Percentiles rank a stretch among this genome's conserved stretches.
Evolutionary conservation across 2,888 invertebrate species (phyloP).

Genomic region (Orthosia gothica): DNA sequence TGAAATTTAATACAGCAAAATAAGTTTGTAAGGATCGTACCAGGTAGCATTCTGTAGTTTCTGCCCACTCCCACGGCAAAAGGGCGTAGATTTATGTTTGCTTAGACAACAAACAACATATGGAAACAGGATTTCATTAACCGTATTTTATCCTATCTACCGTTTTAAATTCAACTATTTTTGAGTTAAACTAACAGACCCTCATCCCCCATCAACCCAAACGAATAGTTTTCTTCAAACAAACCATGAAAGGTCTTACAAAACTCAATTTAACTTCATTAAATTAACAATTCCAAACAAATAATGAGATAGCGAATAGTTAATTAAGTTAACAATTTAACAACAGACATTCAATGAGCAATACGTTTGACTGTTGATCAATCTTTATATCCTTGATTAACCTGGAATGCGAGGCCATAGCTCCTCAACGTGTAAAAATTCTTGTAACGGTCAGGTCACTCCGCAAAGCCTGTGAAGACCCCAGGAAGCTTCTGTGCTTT

Average conservation of each 20-base stretch:
- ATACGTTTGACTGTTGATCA: slow-evolving; percentile 52
- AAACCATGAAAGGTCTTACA: slow-evolving; percentile 50
- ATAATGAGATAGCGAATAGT: slow-evolving; percentile 52
- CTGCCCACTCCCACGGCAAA: too few relatives aligned
- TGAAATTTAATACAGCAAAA: too few relatives aligned
- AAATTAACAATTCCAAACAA: slow-evolving; percentile 60
- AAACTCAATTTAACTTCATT: slow-evolving; percentile 61
- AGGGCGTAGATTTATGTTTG: too few relatives aligned
- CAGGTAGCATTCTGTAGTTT: too few relatives aligned
- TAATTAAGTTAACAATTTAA: slow-evolving; percentile 55
- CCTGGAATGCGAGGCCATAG: too few relatives aligned
- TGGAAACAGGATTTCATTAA: background rate
- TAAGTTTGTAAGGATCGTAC: too few relatives aligned
- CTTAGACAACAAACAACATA: background rate
- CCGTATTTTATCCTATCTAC: background rate
- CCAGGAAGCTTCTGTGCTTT: too few relatives aligned
- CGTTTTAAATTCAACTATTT: background rate
- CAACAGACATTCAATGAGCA: slow-evolving; percentile 49
- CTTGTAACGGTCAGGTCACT: too few relatives aligned
- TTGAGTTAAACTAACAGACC: background rate
- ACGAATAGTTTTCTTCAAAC: slow-evolving; percentile 39
- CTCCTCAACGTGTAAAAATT: too few relatives aligned
- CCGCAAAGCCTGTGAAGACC: too few relatives aligned
- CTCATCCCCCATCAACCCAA: slow-evolving; percentile 9
- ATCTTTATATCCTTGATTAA: slow-evolving; percentile 16